Conservation (phyloP, 2,797 vertebrate genomes). For the Percopsis omiscomaycus region DNA sequence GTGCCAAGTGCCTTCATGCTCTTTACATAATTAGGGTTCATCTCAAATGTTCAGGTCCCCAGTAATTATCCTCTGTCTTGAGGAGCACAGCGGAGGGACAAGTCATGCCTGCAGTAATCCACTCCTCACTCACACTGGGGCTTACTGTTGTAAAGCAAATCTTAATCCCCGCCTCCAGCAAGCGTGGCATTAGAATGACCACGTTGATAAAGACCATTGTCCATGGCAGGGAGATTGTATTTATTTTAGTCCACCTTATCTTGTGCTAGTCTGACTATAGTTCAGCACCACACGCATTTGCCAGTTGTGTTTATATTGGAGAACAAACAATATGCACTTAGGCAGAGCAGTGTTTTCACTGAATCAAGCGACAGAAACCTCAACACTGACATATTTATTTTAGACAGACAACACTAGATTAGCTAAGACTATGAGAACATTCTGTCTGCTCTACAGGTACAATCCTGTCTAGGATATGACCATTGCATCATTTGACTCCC, state of each 20-base stretch:
- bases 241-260: slow-evolving; percentile 20
- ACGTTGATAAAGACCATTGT: background rate
- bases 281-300: background rate
- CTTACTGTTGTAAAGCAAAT: slow-evolving; percentile 50
- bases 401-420: background rate
- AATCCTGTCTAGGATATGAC: slow-evolving; percentile 13
- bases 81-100: slow-evolving; percentile 52
- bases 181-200: background rate
- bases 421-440: slow-evolving; percentile 20
- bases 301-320: background rate
- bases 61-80: too few species aligned
- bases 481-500: slow-evolving; percentile 18
- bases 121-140: slow-evolving; percentile 71
- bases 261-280: background rate
- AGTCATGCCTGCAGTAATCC: slow-evolving; percentile 51
- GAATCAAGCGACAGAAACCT: background rate
- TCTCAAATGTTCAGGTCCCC: too few species aligned
- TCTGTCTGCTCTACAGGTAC: slow-evolving; percentile 32
- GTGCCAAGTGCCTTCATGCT: too few species aligned
- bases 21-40: too few species aligned
- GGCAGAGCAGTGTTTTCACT: background rate
- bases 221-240: background rate
- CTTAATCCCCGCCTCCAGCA: slow-evolving; percentile 46
- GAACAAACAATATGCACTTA: background rate
- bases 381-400: background rate